phyloP scores from a whole-genome alignment of 2,888 invertebrate species.

The Trissolcus japonicus region DNA sequence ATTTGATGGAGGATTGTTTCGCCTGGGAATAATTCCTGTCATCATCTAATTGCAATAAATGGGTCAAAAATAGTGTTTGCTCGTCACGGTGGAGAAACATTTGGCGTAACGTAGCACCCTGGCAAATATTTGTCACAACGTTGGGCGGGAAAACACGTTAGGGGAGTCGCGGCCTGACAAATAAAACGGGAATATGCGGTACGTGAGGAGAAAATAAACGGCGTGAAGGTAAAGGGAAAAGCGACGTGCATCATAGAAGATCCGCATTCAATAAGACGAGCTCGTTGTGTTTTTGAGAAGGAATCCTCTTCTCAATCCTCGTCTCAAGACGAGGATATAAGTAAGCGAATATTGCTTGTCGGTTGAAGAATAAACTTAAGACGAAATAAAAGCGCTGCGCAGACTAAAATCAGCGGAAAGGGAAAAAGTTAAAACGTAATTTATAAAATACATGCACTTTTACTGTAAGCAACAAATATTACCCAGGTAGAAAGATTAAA shows the following conservation, averaged over 20 bases:
- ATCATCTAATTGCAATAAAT: constrained; percentile 27
- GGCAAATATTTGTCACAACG: constrained; percentile 64
- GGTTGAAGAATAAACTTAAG: constrained; percentile 35
- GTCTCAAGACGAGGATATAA: constrained; percentile 43
- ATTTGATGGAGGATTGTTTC: background rate
- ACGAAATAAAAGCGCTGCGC: constrained; percentile 23
- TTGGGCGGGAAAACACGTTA: constrained; percentile 59
- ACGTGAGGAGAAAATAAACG: constrained; percentile 62
- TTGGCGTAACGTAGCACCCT: constrained; percentile 45
- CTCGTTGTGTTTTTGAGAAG: constrained; percentile 53
- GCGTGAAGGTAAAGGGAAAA: constrained; percentile 55
- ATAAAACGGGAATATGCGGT: constrained; percentile 63
- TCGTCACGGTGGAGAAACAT: constrained; percentile 28
- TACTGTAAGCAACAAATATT: no score
- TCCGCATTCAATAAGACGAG: constrained; percentile 56
- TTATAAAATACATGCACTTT: no score
- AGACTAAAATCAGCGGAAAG: no score
- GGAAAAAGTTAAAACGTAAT: no score
- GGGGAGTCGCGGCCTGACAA: constrained; percentile 57
- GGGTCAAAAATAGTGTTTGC: constrained; percentile 36
- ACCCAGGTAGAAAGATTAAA: no score
- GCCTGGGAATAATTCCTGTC: constrained; percentile 3
- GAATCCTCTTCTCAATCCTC: constrained; percentile 33
- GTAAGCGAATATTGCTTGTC: constrained; percentile 55
- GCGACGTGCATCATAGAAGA: constrained; percentile 53